Evolutionary conservation across 2,888 invertebrate species (phyloP).

Genomic region (Xestia sexstrigata): DNA sequence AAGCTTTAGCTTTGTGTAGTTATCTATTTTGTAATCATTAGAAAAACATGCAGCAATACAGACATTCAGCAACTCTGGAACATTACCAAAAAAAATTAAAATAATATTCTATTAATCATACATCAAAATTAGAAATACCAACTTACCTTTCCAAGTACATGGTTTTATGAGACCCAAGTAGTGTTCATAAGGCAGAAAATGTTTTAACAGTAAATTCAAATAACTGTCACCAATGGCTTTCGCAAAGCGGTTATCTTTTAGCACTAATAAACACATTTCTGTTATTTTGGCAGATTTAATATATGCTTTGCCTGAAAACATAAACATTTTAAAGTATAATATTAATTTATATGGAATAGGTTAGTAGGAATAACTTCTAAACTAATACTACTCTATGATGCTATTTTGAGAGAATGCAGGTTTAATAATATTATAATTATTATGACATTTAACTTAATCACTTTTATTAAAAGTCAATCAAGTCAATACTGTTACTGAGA

Average conservation of each 20-base stretch:
- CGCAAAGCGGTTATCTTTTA: conserved; percentile 79
- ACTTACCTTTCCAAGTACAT: conserved; percentile 90
- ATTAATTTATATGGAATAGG: not conserved
- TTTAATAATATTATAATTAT: not conserved
- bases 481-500: not conserved
- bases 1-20: conserved; percentile 83
- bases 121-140: not conserved
- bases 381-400: not conserved
- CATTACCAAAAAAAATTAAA: conserved; percentile 6
- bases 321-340: not conserved
- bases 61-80: conserved; percentile 83
- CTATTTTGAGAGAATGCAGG: not conserved
- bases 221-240: conserved; percentile 88
- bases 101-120: not conserved
- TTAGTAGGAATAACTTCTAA: not conserved
- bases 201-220: conserved; percentile 88
- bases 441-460: not conserved
- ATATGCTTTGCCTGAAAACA: conserved; percentile 79
- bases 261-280: conserved; percentile 80
- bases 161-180: conserved; percentile 88
- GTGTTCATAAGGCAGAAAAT: conserved; percentile 88
- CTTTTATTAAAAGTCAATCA: not conserved
- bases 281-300: conserved; percentile 83
- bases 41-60: conserved; percentile 76
- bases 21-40: conserved; percentile 78